Evolutionary conservation across 2,888 invertebrate species (phyloP).

Genomic region (Dioctria linearis): DNA sequence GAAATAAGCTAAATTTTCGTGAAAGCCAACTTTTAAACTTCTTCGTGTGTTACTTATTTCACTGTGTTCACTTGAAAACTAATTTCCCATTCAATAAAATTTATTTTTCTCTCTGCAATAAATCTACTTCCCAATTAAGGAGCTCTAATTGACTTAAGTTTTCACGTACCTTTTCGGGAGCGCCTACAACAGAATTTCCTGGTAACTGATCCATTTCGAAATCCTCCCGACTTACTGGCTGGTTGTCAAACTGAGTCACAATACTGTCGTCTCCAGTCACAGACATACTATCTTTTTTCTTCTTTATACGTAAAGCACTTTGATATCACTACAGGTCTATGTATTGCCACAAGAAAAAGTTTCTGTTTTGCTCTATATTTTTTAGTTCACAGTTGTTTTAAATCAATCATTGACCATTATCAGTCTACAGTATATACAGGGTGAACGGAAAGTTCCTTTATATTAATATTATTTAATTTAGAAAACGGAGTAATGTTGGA

Average conservation of each 20-base stretch:
- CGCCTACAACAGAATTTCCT: neutral
- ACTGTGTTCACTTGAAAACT: neutral
- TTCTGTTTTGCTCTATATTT: neutral
- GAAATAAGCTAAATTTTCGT: constrained; percentile 7
- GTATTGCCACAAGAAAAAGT: too few relatives aligned
- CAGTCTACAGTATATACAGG: neutral
- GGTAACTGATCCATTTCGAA: neutral
- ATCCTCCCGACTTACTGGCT: neutral
- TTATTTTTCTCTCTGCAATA: neutral
- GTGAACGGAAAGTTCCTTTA: too few relatives aligned
- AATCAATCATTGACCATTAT: neutral
- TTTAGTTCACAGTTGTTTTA: too few relatives aligned
- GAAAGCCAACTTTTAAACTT: constrained; percentile 9
- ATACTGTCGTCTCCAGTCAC: neutral
- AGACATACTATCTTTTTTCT: too few relatives aligned
- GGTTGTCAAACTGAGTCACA: neutral
- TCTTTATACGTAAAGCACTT: neutral
- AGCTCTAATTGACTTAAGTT: neutral
- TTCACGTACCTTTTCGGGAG: constrained; percentile 7
- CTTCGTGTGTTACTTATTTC: neutral
- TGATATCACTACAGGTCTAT: neutral
- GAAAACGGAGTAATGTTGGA: too few relatives aligned
- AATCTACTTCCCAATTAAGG: constrained; percentile 3
- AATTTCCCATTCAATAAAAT: neutral
- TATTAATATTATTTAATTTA: too few relatives aligned